Percentiles rank a stretch among this genome's conserved stretches.
Conservation (phyloP, 2,888 invertebrate species). For the Ectobius pallidus region DNA sequence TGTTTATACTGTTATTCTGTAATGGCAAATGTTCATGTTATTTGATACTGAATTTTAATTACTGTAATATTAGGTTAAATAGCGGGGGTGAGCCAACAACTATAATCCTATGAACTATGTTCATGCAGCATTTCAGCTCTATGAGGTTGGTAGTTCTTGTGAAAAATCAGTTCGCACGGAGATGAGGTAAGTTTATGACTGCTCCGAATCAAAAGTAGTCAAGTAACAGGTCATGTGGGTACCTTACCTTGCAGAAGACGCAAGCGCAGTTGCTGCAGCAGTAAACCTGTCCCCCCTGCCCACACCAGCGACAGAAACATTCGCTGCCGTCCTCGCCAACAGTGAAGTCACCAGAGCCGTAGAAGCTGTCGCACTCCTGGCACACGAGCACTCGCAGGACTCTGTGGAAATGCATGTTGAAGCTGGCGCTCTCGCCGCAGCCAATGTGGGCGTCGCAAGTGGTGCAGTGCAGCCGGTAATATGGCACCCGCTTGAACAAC, state of each 20-base stretch:
- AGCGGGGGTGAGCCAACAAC: no score
- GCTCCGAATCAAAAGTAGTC: no score
- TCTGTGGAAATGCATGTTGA: slow-evolving; percentile 12
- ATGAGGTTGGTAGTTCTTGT: no score
- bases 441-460: slow-evolving; percentile 37
- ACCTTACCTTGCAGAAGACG: slow-evolving; percentile 41
- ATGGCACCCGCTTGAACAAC: background rate
- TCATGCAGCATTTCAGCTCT: no score
- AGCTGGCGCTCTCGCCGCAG: background rate
- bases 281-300: slow-evolving; percentile 39
- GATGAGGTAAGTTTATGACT: no score
- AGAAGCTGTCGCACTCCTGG: slow-evolving; percentile 38
- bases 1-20: no score
- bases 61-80: no score
- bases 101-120: no score
- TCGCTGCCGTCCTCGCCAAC: slow-evolving; percentile 38
- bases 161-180: no score
- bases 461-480: slow-evolving; percentile 35
- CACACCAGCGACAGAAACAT: slow-evolving; percentile 40
- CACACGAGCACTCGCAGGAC: slow-evolving; percentile 35
- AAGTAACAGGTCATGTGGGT: background rate
- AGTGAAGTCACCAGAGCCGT: slow-evolving; percentile 36
- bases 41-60: no score
- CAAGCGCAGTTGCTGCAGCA: slow-evolving; percentile 39
- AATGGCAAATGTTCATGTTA: no score